Percentiles rank a stretch among this genome's conserved stretches.
These are phyloP conservation scores for Apantesis nais DNA, from an alignment of 2,888 invertebrate genomes.

Conservation along the genomic window DNA sequence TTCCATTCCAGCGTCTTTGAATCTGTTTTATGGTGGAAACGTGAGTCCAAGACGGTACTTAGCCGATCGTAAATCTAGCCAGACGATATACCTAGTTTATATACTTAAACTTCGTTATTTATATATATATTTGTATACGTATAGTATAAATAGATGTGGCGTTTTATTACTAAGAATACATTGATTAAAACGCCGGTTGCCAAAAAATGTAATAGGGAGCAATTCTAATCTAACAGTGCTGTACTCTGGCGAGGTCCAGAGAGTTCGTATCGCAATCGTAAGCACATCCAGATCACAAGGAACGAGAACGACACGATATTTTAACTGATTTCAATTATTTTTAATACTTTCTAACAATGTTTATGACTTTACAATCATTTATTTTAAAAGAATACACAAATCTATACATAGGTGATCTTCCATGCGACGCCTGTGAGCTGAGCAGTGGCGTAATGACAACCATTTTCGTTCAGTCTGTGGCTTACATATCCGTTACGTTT, in stretches of 20 bases:
- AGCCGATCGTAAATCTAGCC: conserved; percentile 69
- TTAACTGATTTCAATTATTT: background rate
- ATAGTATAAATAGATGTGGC: conserved; percentile 11
- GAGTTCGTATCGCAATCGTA: conserved; percentile 42
- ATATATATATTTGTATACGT: conserved; percentile 14
- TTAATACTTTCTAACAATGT: background rate
- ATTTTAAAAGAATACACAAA: background rate
- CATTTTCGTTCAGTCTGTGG: background rate
- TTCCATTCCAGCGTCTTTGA: conserved; percentile 52
- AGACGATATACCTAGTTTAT: conserved; percentile 48
- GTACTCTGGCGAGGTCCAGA: conserved; percentile 29
- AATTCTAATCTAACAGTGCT: conserved; percentile 53
- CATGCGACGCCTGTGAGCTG: background rate
- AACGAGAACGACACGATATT: conserved; percentile 14
- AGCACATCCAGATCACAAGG: background rate
- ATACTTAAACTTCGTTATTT: conserved; percentile 35
- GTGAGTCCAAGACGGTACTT: conserved; percentile 67
- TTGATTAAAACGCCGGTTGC: background rate
- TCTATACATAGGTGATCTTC: background rate
- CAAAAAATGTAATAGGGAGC: conserved; percentile 48
- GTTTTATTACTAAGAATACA: conserved; percentile 3
- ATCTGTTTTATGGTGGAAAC: conserved; percentile 78
- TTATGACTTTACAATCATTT: background rate
- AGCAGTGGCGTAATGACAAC: background rate
- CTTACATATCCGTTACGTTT: background rate